Percentiles rank a stretch among this genome's conserved stretches.
These are phyloP conservation scores for Anaspis maculata DNA, from an alignment of 2,888 invertebrate genomes.

Conservation along the genomic window DNA sequence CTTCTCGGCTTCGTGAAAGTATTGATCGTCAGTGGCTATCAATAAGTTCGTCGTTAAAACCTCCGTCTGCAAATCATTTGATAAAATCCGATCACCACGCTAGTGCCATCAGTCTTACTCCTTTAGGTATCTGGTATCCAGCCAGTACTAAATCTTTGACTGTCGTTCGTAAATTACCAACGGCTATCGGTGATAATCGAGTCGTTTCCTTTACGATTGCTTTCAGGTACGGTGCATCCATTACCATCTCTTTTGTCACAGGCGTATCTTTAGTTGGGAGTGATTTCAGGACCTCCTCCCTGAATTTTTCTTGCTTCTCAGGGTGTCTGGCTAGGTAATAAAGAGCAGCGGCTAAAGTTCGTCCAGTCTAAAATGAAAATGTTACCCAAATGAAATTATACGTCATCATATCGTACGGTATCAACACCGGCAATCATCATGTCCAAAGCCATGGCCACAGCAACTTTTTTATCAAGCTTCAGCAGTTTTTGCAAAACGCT, in stretches of 20 bases:
- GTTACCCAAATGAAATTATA: not conserved
- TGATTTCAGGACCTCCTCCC: conserved; percentile 32
- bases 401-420: not conserved
- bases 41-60: conserved; percentile 12
- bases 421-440: conserved; percentile 2
- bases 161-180: conserved; percentile 17
- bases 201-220: conserved; percentile 56
- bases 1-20: conserved; percentile 20
- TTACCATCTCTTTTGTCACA: conserved; percentile 33
- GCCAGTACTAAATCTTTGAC: conserved; percentile 31
- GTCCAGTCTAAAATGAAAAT: conserved; percentile 37
- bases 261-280: conserved; percentile 23
- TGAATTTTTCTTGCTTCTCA: conserved; percentile 37
- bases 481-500: conserved; percentile 1
- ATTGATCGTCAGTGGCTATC: conserved; percentile 9
- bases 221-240: conserved; percentile 44
- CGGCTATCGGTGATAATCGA: conserved; percentile 32
- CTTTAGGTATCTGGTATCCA: conserved; percentile 34
- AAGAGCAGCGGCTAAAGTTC: conserved; percentile 36
- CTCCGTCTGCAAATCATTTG: conserved; percentile 15
- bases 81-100: not conserved
- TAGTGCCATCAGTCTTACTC: conserved; percentile 20
- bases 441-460: not conserved
- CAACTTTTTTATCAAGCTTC: not conserved
- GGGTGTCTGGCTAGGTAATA: conserved; percentile 40